Evolutionary conservation across 2,797 vertebrate species (phyloP).

Genomic region (Ctenochaetus hawaiiensis): DNA sequence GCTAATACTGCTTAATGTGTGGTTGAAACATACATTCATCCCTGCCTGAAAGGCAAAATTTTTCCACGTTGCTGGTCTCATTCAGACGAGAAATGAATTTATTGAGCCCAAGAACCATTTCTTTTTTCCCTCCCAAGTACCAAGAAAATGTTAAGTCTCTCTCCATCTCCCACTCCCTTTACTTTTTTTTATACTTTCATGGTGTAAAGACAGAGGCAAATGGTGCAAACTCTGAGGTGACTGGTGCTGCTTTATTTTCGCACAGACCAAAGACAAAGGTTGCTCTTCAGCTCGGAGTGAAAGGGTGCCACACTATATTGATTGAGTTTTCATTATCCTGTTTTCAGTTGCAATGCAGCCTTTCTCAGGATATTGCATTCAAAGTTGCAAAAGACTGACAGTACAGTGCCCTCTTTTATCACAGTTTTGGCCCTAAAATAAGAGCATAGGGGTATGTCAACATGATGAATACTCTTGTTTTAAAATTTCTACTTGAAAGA

Average conservation of each 20-base stretch:
- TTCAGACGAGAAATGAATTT: slow-evolving; percentile 97
- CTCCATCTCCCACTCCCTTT: slow-evolving; percentile 68
- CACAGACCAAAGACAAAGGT: slow-evolving; percentile 77
- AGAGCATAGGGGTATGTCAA: not conserved
- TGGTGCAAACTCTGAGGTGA: slow-evolving; percentile 80
- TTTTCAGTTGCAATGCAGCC: slow-evolving; percentile 50
- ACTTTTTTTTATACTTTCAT: slow-evolving; percentile 73
- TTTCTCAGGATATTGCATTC: slow-evolving; percentile 52
- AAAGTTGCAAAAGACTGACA: slow-evolving; percentile 52
- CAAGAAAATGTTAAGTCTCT: slow-evolving; percentile 82
- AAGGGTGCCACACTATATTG: slow-evolving; percentile 75
- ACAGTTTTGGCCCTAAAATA: slow-evolving; percentile 27
- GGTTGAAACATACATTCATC: slow-evolving; percentile 98
- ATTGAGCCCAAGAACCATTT: slow-evolving; percentile 91
- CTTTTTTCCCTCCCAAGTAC: slow-evolving; percentile 84
- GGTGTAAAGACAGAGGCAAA: slow-evolving; percentile 81
- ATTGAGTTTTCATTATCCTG: slow-evolving; percentile 69
- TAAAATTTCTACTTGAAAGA: slow-evolving; percentile 4
- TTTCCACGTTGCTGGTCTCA: slow-evolving; percentile 98
- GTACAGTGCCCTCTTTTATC: slow-evolving; percentile 20
- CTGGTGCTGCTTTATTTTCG: slow-evolving; percentile 82
- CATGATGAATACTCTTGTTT: not conserved
- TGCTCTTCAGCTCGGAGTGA: slow-evolving; percentile 67
- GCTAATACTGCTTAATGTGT: slow-evolving; percentile 97
- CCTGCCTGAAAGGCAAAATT: slow-evolving; percentile 93